Evolutionary conservation across 2,113 vertebrate genomes (phyloP), one percentile per base, ranked within the genome.

Genomic region (Heterochromis multidens): DNA sequence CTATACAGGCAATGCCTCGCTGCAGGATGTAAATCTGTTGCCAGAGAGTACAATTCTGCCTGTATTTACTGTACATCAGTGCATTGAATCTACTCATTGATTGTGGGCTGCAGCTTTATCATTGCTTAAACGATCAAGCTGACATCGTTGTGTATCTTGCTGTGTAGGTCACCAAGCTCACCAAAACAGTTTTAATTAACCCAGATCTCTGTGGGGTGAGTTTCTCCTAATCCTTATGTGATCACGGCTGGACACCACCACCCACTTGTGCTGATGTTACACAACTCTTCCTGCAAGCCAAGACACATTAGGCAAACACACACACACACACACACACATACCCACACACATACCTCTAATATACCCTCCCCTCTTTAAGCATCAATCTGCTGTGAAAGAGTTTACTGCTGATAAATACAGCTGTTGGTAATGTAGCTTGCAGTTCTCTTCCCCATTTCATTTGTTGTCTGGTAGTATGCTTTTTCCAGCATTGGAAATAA

Each of bases 131-230:
- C 92, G 92, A 95, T 92, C 92, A 93, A 90, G 89, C 33, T 23
- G 27, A 74, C 82, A 58, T 91, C 84, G 87, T 82, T 90, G 74
- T 65, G 76, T n/a, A 85, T 92, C 82, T 89, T 27, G 40, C 89
- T 25, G 83, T 61, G 81, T 74, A 82, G 89, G 88, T 93, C 89
- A 90, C 89, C 81, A 21, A 87, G 90, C 88, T 91, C 87, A 78
- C 89, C 86, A 92, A 93, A 92, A 84, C 88, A 85, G 87, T 90
- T 93, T 93, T 94, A 93, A 94, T 96, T 94, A 95, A 94, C 93
- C 89, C 86, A 92, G 86, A 93, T 95, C 92, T 94, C 92, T 89
- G 81, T 83, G 77, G 91, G 92, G 89, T 88, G 86, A 90, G 59
- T 83, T 86, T 87, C 74, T 90, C 84, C 89, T 95, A 94, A 95